Conservation (phyloP, 2,113 vertebrate genomes). For the Eurystomus gularis region DNA sequence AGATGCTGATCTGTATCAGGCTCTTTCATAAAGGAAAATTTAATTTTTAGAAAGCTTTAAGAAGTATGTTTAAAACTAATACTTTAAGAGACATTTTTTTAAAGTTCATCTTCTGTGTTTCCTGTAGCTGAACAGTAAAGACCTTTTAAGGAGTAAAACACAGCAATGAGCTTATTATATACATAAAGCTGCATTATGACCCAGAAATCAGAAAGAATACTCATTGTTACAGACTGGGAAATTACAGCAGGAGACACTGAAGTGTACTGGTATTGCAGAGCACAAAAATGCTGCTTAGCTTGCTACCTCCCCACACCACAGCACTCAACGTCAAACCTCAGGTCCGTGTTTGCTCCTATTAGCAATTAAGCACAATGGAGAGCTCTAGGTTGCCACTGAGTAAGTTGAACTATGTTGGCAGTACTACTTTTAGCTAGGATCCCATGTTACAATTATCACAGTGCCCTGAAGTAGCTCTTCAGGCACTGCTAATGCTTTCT, state of each 20-base stretch:
- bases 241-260: neutral
- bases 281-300: neutral
- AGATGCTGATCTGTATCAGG: neutral
- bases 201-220: neutral
- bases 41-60: neutral
- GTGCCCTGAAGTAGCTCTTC: constrained; percentile 46
- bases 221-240: neutral
- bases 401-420: neutral
- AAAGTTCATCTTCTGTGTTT: neutral
- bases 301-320: neutral
- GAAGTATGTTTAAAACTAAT: neutral
- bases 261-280: neutral
- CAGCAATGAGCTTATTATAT: fast-evolving
- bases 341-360: neutral
- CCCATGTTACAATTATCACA: constrained; percentile 19
- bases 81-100: neutral
- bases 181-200: neutral
- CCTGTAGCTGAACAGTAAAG: neutral
- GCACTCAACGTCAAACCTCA: neutral
- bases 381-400: neutral
- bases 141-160: neutral
- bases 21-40: neutral
- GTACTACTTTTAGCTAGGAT: constrained; percentile 19
- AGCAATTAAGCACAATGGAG: constrained; percentile 63
- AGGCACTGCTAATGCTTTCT: constrained; percentile 35